These are phyloP conservation scores for Cephonodes hylas DNA, from an alignment of 2,888 invertebrate species.

Conservation along the genomic window DNA sequence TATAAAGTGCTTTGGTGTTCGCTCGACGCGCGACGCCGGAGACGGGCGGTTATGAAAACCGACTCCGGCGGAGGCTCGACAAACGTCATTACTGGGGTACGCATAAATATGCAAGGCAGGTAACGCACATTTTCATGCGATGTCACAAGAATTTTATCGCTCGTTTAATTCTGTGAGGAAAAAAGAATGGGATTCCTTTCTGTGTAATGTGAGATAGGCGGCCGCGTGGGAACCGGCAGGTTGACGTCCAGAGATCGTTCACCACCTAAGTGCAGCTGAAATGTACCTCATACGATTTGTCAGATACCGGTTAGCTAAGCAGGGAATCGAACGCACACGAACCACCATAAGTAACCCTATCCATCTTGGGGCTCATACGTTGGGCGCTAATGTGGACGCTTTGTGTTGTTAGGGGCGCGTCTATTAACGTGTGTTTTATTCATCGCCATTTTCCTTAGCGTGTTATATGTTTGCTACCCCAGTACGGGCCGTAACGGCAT, in stretches of 20 bases:
- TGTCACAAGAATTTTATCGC: conserved; percentile 81
- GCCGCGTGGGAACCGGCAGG: conserved; percentile 73
- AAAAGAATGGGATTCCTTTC: conserved; percentile 75
- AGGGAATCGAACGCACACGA: conserved; percentile 53
- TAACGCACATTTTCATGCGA: conserved; percentile 81
- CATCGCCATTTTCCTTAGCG: conserved; percentile 61
- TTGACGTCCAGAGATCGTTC: conserved; percentile 53
- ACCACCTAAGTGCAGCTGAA: conserved; percentile 74
- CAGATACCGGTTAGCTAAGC: conserved; percentile 75
- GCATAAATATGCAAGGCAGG: conserved; percentile 81
- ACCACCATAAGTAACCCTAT: conserved; percentile 68
- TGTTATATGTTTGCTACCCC: conserved; percentile 55
- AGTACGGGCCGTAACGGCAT: conserved; percentile 58
- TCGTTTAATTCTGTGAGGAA: conserved; percentile 77
- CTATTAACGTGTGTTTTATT: conserved; percentile 73
- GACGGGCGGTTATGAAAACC: conserved; percentile 70
- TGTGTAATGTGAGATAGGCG: conserved; percentile 71
- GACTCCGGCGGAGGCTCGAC: conserved; percentile 60
- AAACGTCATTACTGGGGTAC: conserved; percentile 78
- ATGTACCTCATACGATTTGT: conserved; percentile 69
- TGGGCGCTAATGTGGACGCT: conserved; percentile 68
- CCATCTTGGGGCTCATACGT: conserved; percentile 67
- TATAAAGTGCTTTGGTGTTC: conserved; percentile 62
- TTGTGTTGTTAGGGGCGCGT: conserved; percentile 54
- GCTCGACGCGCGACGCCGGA: conserved; percentile 40